Conservation (phyloP, 2,888 invertebrate genomes). For the Xanthorhoe spadicearia region DNA sequence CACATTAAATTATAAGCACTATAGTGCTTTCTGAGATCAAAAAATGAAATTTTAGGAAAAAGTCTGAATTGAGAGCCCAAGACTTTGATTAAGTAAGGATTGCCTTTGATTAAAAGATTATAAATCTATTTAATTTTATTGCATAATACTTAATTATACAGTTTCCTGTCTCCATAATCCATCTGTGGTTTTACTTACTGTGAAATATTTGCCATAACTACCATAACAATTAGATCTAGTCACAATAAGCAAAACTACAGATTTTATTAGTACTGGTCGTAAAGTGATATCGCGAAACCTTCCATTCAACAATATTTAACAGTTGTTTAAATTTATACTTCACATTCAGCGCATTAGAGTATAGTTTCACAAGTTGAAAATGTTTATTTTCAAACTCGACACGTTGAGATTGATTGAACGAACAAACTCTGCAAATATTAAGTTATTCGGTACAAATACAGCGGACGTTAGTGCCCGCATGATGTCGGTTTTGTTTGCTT, state of each 20-base stretch:
- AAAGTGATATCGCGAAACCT: conserved; percentile 34
- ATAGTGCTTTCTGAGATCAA: no score
- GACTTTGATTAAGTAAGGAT: no score
- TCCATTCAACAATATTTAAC: conserved; percentile 37
- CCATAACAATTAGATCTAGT: neutral
- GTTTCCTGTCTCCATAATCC: no score
- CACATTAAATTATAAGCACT: no score
- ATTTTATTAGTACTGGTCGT: no score
- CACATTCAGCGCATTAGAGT: conserved; percentile 33
- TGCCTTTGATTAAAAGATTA: no score
- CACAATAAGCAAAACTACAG: no score
- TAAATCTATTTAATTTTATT: no score
- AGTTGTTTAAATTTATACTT: conserved; percentile 40
- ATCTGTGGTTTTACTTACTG: no score
- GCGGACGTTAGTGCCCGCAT: conserved; percentile 29
- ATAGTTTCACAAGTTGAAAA: conserved; percentile 38
- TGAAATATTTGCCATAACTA: neutral
- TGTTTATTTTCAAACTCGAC: conserved; percentile 53
- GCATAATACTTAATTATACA: no score
- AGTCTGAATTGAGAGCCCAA: no score
- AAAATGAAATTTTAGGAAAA: no score
- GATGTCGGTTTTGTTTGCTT: conserved; percentile 20
- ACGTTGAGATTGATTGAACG: conserved; percentile 62
- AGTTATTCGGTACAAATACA: conserved; percentile 34
- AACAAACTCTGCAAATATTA: conserved; percentile 64